These are phyloP conservation scores for Poecilia picta DNA, from an alignment of 2,797 vertebrate species.

Conservation along the genomic window DNA sequence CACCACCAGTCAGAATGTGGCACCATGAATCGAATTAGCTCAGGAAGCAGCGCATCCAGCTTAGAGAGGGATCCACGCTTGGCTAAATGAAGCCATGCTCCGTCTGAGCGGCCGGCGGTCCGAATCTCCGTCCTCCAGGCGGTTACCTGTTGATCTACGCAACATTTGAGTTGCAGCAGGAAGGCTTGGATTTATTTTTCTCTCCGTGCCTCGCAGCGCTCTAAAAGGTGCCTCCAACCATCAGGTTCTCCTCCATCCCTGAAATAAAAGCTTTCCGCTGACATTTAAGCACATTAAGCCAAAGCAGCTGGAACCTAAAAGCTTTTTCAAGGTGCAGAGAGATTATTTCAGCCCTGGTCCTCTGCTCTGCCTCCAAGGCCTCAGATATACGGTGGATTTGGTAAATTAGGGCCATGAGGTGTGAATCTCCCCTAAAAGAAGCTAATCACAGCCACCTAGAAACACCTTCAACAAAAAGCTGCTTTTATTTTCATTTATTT, in stretches of 20 bases:
- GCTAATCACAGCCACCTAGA: background rate
- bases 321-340: slow-evolving; percentile 1
- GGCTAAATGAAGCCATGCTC: slow-evolving; percentile 21
- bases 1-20: slow-evolving; percentile 47
- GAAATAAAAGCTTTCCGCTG: slow-evolving; percentile 4
- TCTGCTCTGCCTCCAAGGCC: background rate
- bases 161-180: background rate
- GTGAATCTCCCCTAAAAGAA: background rate
- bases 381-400: background rate
- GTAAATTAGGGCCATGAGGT: background rate
- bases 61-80: slow-evolving; percentile 2
- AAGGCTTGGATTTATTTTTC: slow-evolving; percentile 5
- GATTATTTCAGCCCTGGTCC: slow-evolving; percentile 1
- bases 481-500: background rate
- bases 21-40: slow-evolving; percentile 57
- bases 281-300: slow-evolving; percentile 3
- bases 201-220: background rate
- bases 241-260: background rate
- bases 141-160: background rate
- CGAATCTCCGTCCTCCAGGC: background rate
- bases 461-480: background rate
- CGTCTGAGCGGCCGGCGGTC: background rate
- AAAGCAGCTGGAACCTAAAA: slow-evolving; percentile 6
- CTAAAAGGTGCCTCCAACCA: background rate
- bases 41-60: slow-evolving; percentile 19